Percentiles rank a stretch among this genome's conserved stretches.
These are phyloP conservation scores for Dolichotis patagonum DNA, from an alignment of 2,113 vertebrate genomes.

Conservation along the genomic window DNA sequence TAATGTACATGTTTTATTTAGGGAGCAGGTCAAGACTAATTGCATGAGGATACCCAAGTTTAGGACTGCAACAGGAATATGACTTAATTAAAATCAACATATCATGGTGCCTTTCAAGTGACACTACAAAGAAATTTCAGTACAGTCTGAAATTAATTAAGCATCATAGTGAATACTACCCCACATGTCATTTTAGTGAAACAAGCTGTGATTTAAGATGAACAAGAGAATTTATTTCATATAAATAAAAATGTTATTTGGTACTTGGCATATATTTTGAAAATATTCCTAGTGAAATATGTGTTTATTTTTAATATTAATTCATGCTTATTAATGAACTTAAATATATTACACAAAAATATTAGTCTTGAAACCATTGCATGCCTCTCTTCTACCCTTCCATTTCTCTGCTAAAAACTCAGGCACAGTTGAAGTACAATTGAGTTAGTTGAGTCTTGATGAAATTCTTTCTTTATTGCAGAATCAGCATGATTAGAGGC, in stretches of 20 bases:
- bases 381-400: neutral
- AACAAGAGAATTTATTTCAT: constrained; percentile 9
- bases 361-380: neutral
- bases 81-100: constrained; percentile 78
- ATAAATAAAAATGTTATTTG: neutral
- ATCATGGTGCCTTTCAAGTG: constrained; percentile 63
- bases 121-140: constrained; percentile 68
- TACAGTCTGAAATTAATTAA: constrained; percentile 72
- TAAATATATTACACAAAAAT: neutral
- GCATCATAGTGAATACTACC: constrained; percentile 59
- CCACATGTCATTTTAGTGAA: constrained; percentile 46
- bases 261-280: neutral
- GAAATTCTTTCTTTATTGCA: neutral
- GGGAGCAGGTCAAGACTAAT: constrained; percentile 72
- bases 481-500: neutral
- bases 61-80: constrained; percentile 55
- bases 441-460: neutral
- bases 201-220: constrained; percentile 2
- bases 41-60: constrained; percentile 49
- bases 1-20: constrained; percentile 55
- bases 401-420: neutral
- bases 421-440: neutral
- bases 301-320: neutral
- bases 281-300: constrained; percentile 28
- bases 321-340: neutral